These are phyloP conservation scores for Tachysurus vachellii DNA, from an alignment of 2,113 vertebrate genomes.

Conservation along the genomic window DNA sequence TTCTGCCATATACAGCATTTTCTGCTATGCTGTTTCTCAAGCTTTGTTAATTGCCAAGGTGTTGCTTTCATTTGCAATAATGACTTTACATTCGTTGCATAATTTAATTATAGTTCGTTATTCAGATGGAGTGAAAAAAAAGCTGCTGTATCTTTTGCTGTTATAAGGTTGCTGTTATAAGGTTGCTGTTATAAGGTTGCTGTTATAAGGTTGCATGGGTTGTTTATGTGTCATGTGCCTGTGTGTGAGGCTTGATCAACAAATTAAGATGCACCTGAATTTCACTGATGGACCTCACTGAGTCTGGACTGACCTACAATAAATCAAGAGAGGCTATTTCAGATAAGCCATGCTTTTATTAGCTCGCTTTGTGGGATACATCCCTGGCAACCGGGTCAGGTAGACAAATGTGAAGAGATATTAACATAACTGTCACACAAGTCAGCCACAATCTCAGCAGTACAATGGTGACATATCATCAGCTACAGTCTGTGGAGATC, in stretches of 20 bases:
- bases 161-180: background rate
- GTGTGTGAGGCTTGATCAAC: background rate
- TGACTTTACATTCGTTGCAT: background rate
- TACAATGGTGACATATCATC: background rate
- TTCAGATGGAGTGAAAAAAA: background rate
- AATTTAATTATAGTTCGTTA: background rate
- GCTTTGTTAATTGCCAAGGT: background rate
- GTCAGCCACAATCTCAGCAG: background rate
- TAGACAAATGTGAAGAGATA: background rate
- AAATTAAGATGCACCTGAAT: background rate
- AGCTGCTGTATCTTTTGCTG: background rate
- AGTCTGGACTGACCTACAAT: background rate
- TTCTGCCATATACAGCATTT: background rate
- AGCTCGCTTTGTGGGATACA: background rate
- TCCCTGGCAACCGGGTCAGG: background rate
- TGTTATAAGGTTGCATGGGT: too few relatives aligned
- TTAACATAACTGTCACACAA: background rate
- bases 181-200: background rate
- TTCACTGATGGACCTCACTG: background rate
- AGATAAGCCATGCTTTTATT: slow-evolving; percentile 1
- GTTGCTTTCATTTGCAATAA: background rate
- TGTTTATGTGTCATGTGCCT: background rate
- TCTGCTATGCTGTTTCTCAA: background rate
- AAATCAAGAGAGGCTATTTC: background rate
- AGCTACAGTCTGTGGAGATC: background rate